Conservation (phyloP, 2,113 vertebrate species). For the Tauraco erythrolophus region DNA sequence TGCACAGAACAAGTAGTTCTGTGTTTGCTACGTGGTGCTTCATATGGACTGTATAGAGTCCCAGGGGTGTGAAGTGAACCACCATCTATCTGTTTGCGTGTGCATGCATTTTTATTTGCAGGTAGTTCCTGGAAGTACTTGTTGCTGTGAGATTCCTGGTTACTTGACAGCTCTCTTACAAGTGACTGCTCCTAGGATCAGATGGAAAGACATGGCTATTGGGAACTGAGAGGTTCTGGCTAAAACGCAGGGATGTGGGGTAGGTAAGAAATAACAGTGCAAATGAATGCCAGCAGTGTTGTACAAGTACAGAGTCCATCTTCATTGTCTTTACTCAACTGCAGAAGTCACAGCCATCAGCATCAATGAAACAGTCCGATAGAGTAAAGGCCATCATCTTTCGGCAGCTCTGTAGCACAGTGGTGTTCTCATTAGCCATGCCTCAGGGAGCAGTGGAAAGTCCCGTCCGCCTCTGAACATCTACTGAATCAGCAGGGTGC, state of each 20-base stretch:
- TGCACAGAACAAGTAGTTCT: background rate
- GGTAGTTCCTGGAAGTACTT: background rate
- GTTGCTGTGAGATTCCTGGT: background rate
- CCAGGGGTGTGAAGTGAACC: background rate
- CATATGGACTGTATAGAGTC: background rate
- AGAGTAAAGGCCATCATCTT: background rate
- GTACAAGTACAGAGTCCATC: background rate
- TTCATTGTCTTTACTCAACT: background rate
- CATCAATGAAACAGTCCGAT: background rate
- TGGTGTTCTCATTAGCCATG: background rate
- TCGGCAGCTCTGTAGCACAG: background rate
- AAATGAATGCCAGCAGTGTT: background rate
- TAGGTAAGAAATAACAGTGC: background rate
- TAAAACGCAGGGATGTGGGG: background rate
- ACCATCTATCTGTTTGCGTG: background rate
- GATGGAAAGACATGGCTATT: background rate
- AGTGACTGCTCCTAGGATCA: background rate
- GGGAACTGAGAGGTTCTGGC: background rate
- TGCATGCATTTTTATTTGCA: background rate
- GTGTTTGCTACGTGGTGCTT: background rate
- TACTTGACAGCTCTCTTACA: background rate
- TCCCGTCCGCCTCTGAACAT: background rate
- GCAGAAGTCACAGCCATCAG: background rate
- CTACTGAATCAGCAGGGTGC: background rate
- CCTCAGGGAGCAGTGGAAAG: background rate